Evolutionary conservation across 1,140 invertebrate species (phyloP), one percentile per base, ranked within the genome.

Genomic region (Conus ventricosus): DNA sequence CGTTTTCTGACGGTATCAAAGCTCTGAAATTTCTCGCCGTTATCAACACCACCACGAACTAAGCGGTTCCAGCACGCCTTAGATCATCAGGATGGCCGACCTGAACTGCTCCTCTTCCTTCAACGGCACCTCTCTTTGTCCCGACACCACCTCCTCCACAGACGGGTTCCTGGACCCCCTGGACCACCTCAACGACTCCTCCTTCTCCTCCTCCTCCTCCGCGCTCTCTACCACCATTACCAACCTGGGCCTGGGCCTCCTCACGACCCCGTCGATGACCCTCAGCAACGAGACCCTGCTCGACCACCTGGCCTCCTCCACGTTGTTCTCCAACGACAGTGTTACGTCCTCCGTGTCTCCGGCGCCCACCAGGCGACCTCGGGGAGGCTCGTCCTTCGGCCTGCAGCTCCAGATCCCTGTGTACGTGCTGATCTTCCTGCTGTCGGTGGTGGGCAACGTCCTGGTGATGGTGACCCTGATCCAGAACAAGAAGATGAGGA

Each of bases 401-500:
- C 20, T 89, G 83, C 63, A 88, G 51, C 25, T 88, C 57, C 87
- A 88, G 63, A 89, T 92, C 5, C 89, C 87, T 0, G 63, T 92
- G 2, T 98, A 98, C 93, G 96, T 96, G 55, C 95, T 96, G 3
- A 98, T 98, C 87, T 98, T 98, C 93, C 92, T 98, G 8, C 96
- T 98, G 84, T 97, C 97, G 0, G 96, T 98, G 86, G 95, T 97
- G 2, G 97, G 97, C 0, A 98, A 98, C 95, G 96, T 96, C 11
- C 94, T 98, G 87, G 97, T 98, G 10, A 96, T 98, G 80, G 96
- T 97, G 3, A 98, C 97, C 0, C 94, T 98, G 39, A 96, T 97
- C 0, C 97, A 97, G 92, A 97, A 98, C 94, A 97, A 97, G 91
- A 95, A 97, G 90, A 98, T 98, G 98, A 96, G 97, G 85, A 98